A percentile compares a stretch with the other conserved stretches of the same genome.
These are phyloP conservation scores for Probosciger aterrimus DNA, from an alignment of 2,113 vertebrate genomes.

Conservation along the genomic window DNA sequence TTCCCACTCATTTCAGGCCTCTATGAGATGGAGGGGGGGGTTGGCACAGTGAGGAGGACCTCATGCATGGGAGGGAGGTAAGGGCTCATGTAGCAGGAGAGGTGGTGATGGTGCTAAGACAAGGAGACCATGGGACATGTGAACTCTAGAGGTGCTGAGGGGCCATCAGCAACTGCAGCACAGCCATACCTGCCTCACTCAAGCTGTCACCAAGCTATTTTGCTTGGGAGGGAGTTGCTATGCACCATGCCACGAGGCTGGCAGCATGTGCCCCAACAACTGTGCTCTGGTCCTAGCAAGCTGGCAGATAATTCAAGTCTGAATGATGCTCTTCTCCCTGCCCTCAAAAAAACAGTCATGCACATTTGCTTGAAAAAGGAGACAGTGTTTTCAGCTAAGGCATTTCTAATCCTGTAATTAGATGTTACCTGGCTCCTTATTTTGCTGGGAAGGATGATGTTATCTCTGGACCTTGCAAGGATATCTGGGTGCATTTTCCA, in stretches of 20 bases:
- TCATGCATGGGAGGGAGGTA: fast-evolving
- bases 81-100: background rate
- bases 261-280: background rate
- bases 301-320: background rate
- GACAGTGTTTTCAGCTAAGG: background rate
- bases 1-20: background rate
- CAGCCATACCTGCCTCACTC: background rate
- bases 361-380: background rate
- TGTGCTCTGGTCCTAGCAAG: background rate
- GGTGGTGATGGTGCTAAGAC: background rate
- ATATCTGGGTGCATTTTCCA: background rate
- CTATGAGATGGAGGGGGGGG: fast-evolving
- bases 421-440: background rate
- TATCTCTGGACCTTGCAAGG: background rate
- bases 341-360: background rate
- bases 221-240: background rate
- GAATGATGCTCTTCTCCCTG: background rate
- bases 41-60: background rate
- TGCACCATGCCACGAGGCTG: fast-evolving
- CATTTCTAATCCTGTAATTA: background rate
- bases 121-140: fast-evolving
- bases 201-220: background rate
- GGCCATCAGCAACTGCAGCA: background rate
- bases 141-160: background rate
- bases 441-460: background rate